Percentiles rank a stretch among this genome's conserved stretches.
These are phyloP conservation scores for Strigamia transsilvanica DNA, from an alignment of 2,888 invertebrate genomes.

Conservation along the genomic window DNA sequence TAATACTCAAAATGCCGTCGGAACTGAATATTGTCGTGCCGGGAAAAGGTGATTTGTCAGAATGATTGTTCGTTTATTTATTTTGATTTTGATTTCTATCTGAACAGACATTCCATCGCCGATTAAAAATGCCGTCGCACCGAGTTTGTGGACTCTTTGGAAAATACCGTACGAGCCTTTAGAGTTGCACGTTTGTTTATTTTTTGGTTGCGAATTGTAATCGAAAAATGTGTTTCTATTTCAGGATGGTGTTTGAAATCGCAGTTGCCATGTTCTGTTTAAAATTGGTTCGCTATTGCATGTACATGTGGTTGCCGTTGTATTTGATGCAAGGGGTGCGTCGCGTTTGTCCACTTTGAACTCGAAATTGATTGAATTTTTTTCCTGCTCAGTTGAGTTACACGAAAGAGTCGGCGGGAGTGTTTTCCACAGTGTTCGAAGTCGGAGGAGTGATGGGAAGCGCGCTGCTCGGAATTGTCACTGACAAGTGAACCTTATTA, in stretches of 20 bases:
- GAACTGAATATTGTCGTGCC: constrained; percentile 61
- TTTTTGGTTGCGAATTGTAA: too few species aligned
- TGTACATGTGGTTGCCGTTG: constrained; percentile 68
- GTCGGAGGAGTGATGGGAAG: constrained; percentile 67
- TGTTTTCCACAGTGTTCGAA: constrained; percentile 66
- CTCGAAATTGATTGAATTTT: background rate
- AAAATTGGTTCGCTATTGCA: constrained; percentile 66
- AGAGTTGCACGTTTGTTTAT: too few species aligned
- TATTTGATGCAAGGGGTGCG: constrained; percentile 63
- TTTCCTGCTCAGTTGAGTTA: constrained; percentile 61
- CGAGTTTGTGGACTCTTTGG: constrained; percentile 61
- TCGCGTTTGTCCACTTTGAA: constrained; percentile 24
- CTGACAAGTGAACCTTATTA: constrained; percentile 62
- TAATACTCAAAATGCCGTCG: constrained; percentile 61
- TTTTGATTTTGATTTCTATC: background rate
- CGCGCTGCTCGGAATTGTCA: constrained; percentile 64
- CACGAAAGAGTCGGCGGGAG: constrained; percentile 64
- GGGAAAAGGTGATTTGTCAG: constrained; percentile 60
- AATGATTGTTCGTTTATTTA: background rate
- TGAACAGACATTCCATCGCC: background rate
- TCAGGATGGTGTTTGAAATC: constrained; percentile 64
- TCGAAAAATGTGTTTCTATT: constrained; percentile 27
- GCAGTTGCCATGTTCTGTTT: constrained; percentile 65
- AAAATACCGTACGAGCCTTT: constrained; percentile 61
- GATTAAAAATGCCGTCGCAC: background rate